Percentiles rank a stretch among this genome's conserved stretches.
Conservation (phyloP, 2,797 vertebrate species). For the Hirundo rustica region DNA sequence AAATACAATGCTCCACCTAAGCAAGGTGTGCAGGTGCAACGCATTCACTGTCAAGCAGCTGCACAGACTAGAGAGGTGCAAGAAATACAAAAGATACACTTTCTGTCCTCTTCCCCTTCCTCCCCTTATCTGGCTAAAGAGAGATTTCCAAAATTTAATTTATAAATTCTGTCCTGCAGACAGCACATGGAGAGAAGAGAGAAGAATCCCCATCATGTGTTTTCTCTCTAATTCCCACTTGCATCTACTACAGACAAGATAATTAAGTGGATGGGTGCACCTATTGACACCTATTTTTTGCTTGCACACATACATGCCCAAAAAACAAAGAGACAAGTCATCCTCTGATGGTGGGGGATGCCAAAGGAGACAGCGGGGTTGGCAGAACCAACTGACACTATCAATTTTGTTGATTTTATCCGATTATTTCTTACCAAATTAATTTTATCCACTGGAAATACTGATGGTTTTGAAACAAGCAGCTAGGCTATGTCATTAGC, state of each 20-base stretch:
- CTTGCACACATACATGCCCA: background rate
- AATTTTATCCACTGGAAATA: background rate
- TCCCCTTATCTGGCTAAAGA: background rate
- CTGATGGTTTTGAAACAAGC: background rate
- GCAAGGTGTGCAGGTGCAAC: background rate
- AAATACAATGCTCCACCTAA: background rate
- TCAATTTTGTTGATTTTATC: background rate
- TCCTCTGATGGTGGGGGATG: background rate
- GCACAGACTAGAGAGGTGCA: background rate
- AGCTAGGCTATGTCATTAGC: background rate
- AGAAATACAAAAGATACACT: background rate
- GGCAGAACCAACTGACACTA: background rate
- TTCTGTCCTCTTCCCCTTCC: background rate
- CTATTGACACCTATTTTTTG: background rate
- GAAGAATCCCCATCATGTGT: background rate
- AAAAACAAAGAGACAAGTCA: background rate
- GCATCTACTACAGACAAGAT: background rate
- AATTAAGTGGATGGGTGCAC: background rate
- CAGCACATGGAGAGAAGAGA: background rate
- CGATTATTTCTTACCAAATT: background rate
- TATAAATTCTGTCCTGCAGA: background rate
- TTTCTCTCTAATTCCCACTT: background rate
- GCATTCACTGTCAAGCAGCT: background rate
- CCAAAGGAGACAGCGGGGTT: background rate
- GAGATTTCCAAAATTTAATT: background rate